A percentile compares a stretch with the other conserved stretches of the same genome.
Evolutionary conservation across 2,888 invertebrate species (phyloP).

Genomic region (Rhingia rostrata): DNA sequence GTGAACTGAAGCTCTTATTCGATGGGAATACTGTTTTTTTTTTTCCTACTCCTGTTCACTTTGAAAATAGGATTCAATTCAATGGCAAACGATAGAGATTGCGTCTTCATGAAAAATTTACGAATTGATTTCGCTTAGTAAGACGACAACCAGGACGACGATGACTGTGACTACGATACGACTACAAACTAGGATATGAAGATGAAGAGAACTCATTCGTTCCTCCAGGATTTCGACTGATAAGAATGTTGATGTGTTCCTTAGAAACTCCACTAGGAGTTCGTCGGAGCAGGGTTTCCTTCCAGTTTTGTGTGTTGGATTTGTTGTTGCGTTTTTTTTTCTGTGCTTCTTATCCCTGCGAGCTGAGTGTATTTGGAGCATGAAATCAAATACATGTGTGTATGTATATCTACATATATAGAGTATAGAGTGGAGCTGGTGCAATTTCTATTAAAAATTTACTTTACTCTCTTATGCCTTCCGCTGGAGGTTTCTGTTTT

Average conservation of each 20-base stretch:
- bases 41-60: neutral
- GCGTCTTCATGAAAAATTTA: conserved; percentile 69
- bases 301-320: conserved; percentile 7
- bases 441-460: conserved; percentile 74
- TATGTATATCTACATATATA: conserved; percentile 1
- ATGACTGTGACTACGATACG: conserved; percentile 11
- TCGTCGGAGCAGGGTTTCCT: conserved; percentile 17
- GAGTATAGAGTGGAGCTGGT: conserved; percentile 15
- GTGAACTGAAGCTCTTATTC: conserved; percentile 4
- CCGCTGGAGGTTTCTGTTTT: conserved; percentile 2
- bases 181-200: conserved; percentile 21
- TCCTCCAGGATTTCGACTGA: conserved; percentile 59
- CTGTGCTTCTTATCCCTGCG: conserved; percentile 10
- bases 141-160: conserved; percentile 17
- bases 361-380: conserved; percentile 63
- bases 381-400: conserved; percentile 65
- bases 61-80: conserved; percentile 58
- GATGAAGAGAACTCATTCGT: conserved; percentile 53
- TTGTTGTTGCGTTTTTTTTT: conserved; percentile 6
- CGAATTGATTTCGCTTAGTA: conserved; percentile 69
- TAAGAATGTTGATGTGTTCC: conserved; percentile 66
- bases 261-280: conserved; percentile 46
- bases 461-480: conserved; percentile 42
- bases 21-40: conserved; percentile 11
- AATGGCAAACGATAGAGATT: conserved; percentile 63